Percentiles rank a stretch among this genome's conserved stretches.
Evolutionary conservation across 2,113 vertebrate species (phyloP).

Genomic region (Pithys albifrons): DNA sequence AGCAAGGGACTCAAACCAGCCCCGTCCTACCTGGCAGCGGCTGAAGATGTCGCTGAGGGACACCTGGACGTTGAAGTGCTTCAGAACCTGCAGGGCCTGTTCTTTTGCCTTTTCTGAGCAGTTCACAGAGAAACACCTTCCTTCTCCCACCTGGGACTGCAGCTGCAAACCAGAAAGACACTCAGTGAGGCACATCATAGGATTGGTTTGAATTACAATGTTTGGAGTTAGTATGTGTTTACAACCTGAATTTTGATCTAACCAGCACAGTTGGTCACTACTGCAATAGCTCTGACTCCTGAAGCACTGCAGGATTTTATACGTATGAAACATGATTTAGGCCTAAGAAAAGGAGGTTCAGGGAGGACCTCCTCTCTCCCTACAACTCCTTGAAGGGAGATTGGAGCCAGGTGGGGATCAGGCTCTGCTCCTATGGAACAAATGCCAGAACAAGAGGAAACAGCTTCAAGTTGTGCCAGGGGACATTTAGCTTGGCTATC

Average conservation of each 20-base stretch:
- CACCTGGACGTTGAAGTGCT: slow-evolving; percentile 81
- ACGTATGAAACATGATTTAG: not conserved
- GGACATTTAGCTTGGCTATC: not conserved
- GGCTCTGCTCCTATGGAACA: not conserved
- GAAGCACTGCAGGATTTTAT: not conserved
- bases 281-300: not conserved
- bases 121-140: slow-evolving; percentile 82
- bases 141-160: slow-evolving; percentile 85
- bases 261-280: not conserved
- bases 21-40: slow-evolving; percentile 84
- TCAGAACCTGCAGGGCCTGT: slow-evolving; percentile 81
- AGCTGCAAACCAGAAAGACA: slow-evolving; percentile 70
- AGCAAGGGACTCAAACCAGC: not conserved
- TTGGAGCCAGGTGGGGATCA: not conserved
- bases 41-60: slow-evolving; percentile 82
- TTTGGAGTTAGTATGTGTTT: not conserved
- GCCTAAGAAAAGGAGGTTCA: not conserved
- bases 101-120: slow-evolving; percentile 85
- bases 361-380: not conserved
- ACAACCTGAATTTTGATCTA: not conserved
- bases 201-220: not conserved
- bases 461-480: not conserved
- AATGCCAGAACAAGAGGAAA: not conserved
- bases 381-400: not conserved
- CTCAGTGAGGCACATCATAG: not conserved